Evolutionary conservation across 2,797 vertebrate species (phyloP).

Genomic region (Cryptoblepharus egeriae): DNA sequence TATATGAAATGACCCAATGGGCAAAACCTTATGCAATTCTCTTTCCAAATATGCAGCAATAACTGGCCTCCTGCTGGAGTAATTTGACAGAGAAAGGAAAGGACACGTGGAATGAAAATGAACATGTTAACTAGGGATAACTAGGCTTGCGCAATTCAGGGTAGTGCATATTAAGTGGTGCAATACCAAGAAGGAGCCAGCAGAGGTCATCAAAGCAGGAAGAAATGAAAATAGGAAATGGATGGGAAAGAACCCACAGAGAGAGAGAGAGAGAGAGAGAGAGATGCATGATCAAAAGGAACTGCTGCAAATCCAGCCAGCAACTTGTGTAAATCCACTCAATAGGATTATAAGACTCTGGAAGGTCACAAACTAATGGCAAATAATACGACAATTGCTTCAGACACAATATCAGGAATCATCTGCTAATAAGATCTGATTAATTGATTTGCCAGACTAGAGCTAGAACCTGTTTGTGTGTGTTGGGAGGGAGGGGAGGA

Average conservation of each 20-base stretch:
- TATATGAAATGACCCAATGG: neutral
- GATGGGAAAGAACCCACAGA: neutral
- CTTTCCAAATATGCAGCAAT: neutral
- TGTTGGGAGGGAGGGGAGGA: too few relatives aligned
- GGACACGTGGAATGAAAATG: neutral
- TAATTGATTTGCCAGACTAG: slow-evolving; percentile 31
- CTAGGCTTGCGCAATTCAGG: neutral
- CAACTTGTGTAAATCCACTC: neutral
- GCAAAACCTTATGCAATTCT: neutral
- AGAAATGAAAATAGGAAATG: neutral
- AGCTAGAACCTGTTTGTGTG: neutral
- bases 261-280: neutral
- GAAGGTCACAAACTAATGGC: slow-evolving; percentile 19
- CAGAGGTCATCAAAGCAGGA: slow-evolving; percentile 55
- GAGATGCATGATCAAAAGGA: fast-evolving
- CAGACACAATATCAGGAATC: slow-evolving; percentile 17
- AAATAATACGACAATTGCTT: neutral
- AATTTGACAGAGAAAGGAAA: neutral
- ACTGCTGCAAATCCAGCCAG: neutral
- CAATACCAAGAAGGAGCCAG: slow-evolving; percentile 31
- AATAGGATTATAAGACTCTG: neutral
- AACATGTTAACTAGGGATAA: too few relatives aligned
- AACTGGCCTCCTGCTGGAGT: neutral
- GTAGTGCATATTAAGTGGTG: neutral
- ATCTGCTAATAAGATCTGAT: slow-evolving; percentile 32